Evolutionary conservation across 2,797 vertebrate species (phyloP), one percentile per base, ranked within the genome.

Genomic region (Periparus ater): DNA sequence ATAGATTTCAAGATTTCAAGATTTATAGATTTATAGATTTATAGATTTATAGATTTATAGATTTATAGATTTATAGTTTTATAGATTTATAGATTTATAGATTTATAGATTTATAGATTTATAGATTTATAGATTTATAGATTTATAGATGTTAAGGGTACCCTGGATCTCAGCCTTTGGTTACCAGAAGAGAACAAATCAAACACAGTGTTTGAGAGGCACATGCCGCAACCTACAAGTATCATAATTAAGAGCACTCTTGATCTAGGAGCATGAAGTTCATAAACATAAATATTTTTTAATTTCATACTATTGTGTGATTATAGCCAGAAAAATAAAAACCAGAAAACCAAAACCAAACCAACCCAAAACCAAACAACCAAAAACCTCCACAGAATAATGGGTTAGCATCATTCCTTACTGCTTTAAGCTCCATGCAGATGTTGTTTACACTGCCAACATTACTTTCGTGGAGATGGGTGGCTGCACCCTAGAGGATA

Each of bases 341-440:
- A 15, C 38, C 5, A 30, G 32, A n/a, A 19, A 20, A 10, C 3
- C 6, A 14, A 16, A 5, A 3, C 3, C 17, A 50, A n/a, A 7
- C 8, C 53, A 65, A 13, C 26, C 10, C n/a, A 12, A 85, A 36
- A 15, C 1, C 6, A 27, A 57, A 12, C 22, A 29, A 51, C 18
- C 11, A 36, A 27, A 36, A 58, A 23, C 0, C 8, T 4, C 10
- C 7, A 20, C 9, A 62, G 30, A 81, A 48, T 18, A 45, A 47
- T 8, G 4, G 8, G 16, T 80, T 86, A 27, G 5, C 17, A 79
- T 74, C 50, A 67, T 42, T 19, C 8, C n/a, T 58, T 54, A n/a
- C 8, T 53, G 15, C 23, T 72, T 89, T 78, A 61, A 81, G 27
- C 32, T 75, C 9, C 42, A 22, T 0, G 3, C 7, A 74, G 54